Base-by-base conservation (phyloP, 30 jellyfish, hydroid and myxozoan species). In the Nemopilema nomurai region DNA sequence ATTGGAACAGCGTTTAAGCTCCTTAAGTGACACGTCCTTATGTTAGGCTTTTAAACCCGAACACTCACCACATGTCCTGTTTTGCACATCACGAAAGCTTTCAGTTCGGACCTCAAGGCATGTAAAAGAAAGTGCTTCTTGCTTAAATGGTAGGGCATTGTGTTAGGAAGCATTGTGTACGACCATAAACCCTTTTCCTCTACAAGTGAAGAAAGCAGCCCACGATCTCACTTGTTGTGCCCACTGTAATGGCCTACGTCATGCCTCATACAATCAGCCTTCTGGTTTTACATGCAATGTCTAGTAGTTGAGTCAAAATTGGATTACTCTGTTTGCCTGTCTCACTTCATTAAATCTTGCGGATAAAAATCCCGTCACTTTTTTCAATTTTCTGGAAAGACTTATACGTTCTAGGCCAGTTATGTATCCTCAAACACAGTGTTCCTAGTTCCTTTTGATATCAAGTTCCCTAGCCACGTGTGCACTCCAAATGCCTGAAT, bases 51-150 rank as follows among this genome's bases (percentile, higher is more conserved):
- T 41, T 41, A 3, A 41, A 41, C 57, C 6, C 6, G 57, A 41
- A 13, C 6, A 41, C n/a, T 3, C 6, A 41, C 57, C 57, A 13
- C 57, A 41, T 13, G 6, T 13, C 18, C 27, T 63, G 30, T 63
- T 63, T 25, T 20, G 73, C 73, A 63, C 30, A 25, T 21, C 73
- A 20, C 50, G 50, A 22, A 41, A 16, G 9, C 24, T 8, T 71
- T 27, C 24, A 71, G 67, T n/a, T n/a, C n/a, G n/a, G n/a, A n/a
- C 82, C 30, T 71, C 30, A 13, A 28, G 67, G 67, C 49, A 71
- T 28, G 82, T 25, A 71, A 71, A 71, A 57, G 49, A 21, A 4
- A 31, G 8, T 25, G 9, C 27, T 71, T 13, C 9, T 63, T 1
- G n/a, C 28, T 17, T 29, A 18, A 26, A 31, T 24, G 57, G 13